Evolutionary conservation across 2,888 invertebrate species (phyloP), one percentile per base, ranked within the genome.

Genomic region (Oscheius myriophilus): DNA sequence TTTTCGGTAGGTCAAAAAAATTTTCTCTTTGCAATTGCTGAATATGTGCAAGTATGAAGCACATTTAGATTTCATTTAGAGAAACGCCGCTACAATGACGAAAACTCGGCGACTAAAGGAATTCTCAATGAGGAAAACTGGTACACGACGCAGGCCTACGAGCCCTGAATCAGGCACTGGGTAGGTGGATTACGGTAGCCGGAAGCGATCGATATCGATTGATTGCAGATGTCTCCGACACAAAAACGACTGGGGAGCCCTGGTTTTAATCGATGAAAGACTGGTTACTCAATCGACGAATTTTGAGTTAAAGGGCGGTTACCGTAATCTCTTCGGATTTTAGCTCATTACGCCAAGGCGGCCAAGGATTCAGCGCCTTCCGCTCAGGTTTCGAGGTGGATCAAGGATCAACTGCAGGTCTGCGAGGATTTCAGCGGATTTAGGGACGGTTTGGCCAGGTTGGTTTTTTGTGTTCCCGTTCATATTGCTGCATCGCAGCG

Each of bases 141-240:
- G 92, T 91, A 91, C 80, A 90, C 68, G 2, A 79, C 91, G 26
- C 92, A 92, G 85, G 92, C 92, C 0, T 92, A 90, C 89, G 91
- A 90, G 91, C 81, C 73, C 84, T 93, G 73, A 93, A 93, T 88
- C 93, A 93, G 87, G 93, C 93, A 0, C 89, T 92, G 46, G 93
- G 93, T 1, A 89, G 93, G 52, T 78, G 16, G 9, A 58, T 25
- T 14, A 9, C 26, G 12, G 16, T 66, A 53, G 3, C 43, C 3
- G 33, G 33, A 33, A 33, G 3, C 3, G 33, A 33, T 33, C 33
- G 9, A 33, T 33, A 33, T 33, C 33, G 33, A 33, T 33, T 33
- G 33, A 33, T 33, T 33, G 3, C 33, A 33, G 84, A 69, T 85
- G 86, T 68, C 73, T 84, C 9, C 80, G 81, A 65, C 86, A 76